These are phyloP conservation scores for Dromiciops gliroides DNA, from an alignment of 2,113 vertebrate species.

Conservation along the genomic window DNA sequence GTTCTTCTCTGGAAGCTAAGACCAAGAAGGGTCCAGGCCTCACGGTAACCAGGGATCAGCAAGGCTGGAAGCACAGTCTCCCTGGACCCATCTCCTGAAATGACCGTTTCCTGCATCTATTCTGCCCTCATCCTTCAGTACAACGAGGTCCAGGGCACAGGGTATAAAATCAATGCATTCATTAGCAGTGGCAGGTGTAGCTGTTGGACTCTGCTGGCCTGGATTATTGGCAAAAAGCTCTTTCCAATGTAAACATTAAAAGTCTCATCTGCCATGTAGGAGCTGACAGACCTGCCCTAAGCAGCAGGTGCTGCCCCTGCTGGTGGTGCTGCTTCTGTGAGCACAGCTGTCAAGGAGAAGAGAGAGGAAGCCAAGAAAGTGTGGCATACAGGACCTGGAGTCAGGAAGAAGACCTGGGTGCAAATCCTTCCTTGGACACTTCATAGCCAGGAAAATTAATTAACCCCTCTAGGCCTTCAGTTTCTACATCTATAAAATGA, in stretches of 20 bases:
- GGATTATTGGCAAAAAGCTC: slow-evolving; percentile 94
- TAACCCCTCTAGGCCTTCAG: neutral
- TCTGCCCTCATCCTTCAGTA: slow-evolving; percentile 97
- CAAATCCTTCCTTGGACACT: neutral
- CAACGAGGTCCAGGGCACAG: slow-evolving; percentile 96
- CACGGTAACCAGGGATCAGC: slow-evolving; percentile 93
- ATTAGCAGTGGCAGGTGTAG: slow-evolving; percentile 90
- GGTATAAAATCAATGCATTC: slow-evolving; percentile 92
- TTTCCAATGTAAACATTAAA: slow-evolving; percentile 93
- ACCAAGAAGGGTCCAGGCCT: neutral
- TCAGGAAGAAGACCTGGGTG: neutral
- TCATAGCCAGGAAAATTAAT: neutral
- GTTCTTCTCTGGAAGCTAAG: neutral
- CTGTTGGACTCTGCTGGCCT: slow-evolving; percentile 92
- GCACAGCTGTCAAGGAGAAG: slow-evolving; percentile 90
- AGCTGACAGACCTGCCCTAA: slow-evolving; percentile 88
- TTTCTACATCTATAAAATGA: neutral
- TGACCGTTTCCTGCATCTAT: slow-evolving; percentile 98
- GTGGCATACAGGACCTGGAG: neutral
- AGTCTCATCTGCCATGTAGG: slow-evolving; percentile 96
- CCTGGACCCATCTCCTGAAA: slow-evolving; percentile 62
- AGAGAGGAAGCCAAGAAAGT: slow-evolving; percentile 98
- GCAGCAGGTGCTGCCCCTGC: slow-evolving; percentile 81
- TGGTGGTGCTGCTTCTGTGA: slow-evolving; percentile 78
- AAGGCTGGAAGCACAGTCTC: slow-evolving; percentile 83